Percentiles rank a stretch among this genome's conserved stretches.
Evolutionary conservation across 2,797 vertebrate genomes (phyloP).

Genomic region (Liasis olivaceus): DNA sequence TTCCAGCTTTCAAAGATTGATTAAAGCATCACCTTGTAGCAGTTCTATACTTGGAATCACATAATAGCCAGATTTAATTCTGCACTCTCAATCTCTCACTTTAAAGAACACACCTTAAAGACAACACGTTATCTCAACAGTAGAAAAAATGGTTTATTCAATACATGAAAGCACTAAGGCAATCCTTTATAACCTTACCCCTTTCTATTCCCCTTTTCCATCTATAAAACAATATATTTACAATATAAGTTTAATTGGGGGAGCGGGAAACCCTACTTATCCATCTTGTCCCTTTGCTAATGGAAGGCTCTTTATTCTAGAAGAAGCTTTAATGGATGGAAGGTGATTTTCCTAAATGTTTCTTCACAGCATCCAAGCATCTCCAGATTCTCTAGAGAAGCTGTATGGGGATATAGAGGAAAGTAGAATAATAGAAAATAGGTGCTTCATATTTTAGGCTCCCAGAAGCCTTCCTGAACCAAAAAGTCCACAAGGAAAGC

Average conservation of each 20-base stretch:
- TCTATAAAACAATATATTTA: not conserved
- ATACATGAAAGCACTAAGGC: not conserved
- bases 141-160: not conserved
- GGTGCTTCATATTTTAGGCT: not conserved
- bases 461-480: not conserved
- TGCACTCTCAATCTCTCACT: not conserved
- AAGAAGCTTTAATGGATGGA: not conserved
- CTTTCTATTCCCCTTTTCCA: not conserved
- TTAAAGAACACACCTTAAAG: not conserved
- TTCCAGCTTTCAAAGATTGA: not conserved
- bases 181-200: not conserved
- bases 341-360: not conserved
- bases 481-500: not conserved
- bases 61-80: not conserved
- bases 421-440: not conserved
- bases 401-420: not conserved
- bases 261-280: not conserved
- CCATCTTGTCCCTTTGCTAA: not conserved
- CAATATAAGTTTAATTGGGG: not conserved
- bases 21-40: not conserved
- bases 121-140: not conserved
- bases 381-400: not conserved
- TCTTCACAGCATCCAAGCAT: not conserved
- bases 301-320: not conserved
- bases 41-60: not conserved